These are phyloP conservation scores for Xerus inauris DNA, from an alignment of 2,113 vertebrate species.

Conservation along the genomic window DNA sequence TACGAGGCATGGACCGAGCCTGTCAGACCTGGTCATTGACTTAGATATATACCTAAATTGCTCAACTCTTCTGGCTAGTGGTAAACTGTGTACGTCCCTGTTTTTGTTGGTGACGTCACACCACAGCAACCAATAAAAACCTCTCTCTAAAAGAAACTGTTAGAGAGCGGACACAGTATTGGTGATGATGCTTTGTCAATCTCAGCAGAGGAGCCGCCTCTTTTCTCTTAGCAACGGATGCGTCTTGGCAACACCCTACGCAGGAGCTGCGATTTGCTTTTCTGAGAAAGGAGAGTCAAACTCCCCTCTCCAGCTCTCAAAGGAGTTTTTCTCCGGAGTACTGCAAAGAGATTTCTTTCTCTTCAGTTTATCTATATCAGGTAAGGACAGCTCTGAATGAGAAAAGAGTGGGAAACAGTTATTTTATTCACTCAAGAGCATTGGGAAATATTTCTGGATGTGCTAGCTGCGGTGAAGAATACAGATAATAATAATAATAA, in stretches of 20 bases:
- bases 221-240: constrained; percentile 69
- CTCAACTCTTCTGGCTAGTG: not conserved
- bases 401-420: not conserved
- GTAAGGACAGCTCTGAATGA: constrained; percentile 62
- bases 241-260: constrained; percentile 53
- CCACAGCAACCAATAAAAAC: constrained; percentile 61
- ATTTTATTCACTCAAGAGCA: not conserved
- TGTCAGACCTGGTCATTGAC: not conserved
- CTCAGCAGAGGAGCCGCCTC: not conserved
- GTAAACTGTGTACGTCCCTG: fast-evolving
- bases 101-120: not conserved
- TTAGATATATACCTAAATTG: fast-evolving
- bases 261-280: not conserved
- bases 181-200: constrained; percentile 44
- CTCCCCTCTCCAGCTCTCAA: not conserved
- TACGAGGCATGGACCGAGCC: fast-evolving
- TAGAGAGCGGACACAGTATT: not conserved
- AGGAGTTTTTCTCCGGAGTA: not conserved
- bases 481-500: not conserved
- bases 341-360: not conserved
- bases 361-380: constrained; percentile 27
- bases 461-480: not conserved
- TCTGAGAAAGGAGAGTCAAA: not conserved
- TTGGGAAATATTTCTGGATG: not conserved
- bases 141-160: not conserved